These are phyloP conservation scores for Peucedramus taeniatus DNA, from an alignment of 2,113 vertebrate species.

Conservation along the genomic window DNA sequence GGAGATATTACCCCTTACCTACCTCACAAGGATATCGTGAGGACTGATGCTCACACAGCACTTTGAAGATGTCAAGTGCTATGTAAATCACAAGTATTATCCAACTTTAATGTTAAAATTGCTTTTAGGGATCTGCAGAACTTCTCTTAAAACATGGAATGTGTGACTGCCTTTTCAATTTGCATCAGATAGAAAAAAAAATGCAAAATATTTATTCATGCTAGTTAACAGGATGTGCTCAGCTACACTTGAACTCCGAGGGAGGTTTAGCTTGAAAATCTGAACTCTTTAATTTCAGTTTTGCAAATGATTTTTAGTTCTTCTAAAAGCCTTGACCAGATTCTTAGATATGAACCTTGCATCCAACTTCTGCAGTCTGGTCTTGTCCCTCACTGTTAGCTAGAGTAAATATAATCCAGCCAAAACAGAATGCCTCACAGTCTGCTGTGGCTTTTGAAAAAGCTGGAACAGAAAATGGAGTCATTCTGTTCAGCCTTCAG, in stretches of 20 bases:
- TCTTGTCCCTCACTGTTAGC: neutral
- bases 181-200: neutral
- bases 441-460: neutral
- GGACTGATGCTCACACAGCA: neutral
- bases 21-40: neutral
- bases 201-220: neutral
- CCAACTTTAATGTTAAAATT: neutral
- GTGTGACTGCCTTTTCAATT: neutral
- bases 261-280: neutral
- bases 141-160: neutral
- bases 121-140: neutral
- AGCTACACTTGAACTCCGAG: neutral
- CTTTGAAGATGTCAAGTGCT: neutral
- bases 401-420: neutral
- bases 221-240: neutral
- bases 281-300: neutral
- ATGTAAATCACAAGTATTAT: neutral
- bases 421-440: neutral
- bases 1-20: neutral
- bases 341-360: neutral
- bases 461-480: neutral
- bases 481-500: neutral
- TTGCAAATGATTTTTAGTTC: neutral
- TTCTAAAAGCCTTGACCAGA: neutral
- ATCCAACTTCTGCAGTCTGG: neutral